Evolutionary conservation across 2,797 vertebrate genomes (phyloP), one percentile per base, ranked within the genome.

Genomic region (Hemibagrus guttatus): DNA sequence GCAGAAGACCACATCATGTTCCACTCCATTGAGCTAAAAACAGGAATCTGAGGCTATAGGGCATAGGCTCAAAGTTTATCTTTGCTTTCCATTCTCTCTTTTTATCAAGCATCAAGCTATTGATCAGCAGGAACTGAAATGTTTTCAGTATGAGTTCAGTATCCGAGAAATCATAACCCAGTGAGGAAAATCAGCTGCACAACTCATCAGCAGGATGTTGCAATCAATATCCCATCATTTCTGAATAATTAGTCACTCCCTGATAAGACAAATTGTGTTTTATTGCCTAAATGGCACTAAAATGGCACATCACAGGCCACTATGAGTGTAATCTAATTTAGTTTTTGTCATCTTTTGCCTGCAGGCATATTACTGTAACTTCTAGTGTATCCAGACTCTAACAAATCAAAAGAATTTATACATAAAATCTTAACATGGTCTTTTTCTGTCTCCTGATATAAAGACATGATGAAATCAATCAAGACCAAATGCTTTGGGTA

Each of bases 261-360:
- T 8, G 23, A 81, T 61, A 42, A 81, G 13, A 63, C 13, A 42
- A n/a, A 61, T 46, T 81, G 6, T 46, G 35, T 42, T 26, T 61
- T 79, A 35, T 79, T 79, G 54, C 31, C 75, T 35, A 79, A 79
- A 59, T 79, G 17, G 52, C 8, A 56, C 49, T 28, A 76, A 78
- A 58, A 35, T 23, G 19, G 13, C 46, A 52, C 14, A 56, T 54
- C n/a, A 11, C n/a, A 54, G n/a, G 4, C 16, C 7, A 7, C 4
- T 31, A 17, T 17, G 28, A 74, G 46, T 54, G 17, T 26, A 74
- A 71, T 71, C 68, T 46, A 12, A 42, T 74, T 49, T 28, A 52
- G 39, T 16, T 52, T 75, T 52, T 28, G 46, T 52, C 13, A 2
- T 17, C 26, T 52, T 49, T 13, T 72, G 12, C 12, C 11, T 11